phyloP scores from a whole-genome alignment of 2,113 vertebrate genomes.

The Periophthalmus modestus region DNA sequence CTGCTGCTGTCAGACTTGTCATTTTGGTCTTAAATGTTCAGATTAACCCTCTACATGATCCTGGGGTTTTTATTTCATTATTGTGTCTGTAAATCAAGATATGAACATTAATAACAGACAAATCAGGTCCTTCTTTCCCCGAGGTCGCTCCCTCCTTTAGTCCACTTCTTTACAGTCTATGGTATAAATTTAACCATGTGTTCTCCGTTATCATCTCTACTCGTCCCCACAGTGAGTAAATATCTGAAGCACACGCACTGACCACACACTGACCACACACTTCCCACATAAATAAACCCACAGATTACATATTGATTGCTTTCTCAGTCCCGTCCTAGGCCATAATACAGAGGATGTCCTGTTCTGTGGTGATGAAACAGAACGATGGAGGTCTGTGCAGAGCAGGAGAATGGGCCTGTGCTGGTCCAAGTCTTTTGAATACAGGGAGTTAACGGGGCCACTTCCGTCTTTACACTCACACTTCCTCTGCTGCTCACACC shows the following conservation, averaged over 20 bases:
- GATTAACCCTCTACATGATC: no score
- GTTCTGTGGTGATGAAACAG: constrained; percentile 24
- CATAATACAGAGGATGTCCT: constrained; percentile 54
- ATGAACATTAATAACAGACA: no score
- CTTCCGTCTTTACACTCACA: constrained; percentile 59
- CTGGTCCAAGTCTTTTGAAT: constrained; percentile 43
- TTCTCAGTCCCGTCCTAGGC: constrained; percentile 25
- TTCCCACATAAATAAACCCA: neutral
- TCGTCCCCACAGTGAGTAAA: neutral
- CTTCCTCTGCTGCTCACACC: constrained; percentile 48
- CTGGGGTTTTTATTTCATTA: no score
- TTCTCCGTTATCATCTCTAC: constrained; percentile 3
- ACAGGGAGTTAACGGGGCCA: constrained; percentile 55
- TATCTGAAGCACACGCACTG: neutral
- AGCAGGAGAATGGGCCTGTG: constrained; percentile 5
- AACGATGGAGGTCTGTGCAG: constrained; percentile 38
- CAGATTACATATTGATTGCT: constrained; percentile 15
- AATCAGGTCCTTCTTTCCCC: no score
- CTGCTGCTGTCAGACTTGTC: no score
- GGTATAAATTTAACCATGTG: neutral
- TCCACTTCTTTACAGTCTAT: no score
- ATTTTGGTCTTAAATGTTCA: no score
- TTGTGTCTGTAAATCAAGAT: no score
- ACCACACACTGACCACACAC: neutral
- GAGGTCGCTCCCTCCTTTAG: no score